A percentile compares a stretch with the other conserved stretches of the same genome.
Conservation (phyloP, 1,140 invertebrate genomes). For the Cydia amplana region DNA sequence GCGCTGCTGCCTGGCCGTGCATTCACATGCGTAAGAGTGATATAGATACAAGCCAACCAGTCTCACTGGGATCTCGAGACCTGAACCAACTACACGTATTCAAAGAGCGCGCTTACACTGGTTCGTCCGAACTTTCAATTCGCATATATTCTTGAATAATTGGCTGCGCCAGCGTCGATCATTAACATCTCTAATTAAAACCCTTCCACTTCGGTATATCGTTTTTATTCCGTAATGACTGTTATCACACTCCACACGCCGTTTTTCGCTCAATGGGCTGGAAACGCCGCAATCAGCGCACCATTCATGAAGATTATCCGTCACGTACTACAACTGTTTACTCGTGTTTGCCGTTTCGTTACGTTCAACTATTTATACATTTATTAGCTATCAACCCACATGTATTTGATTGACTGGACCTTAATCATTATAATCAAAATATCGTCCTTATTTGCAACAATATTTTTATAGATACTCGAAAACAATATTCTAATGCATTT, state of each 20-base stretch:
- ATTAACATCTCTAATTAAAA: conserved; percentile 64
- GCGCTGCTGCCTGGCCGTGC: conserved; percentile 60
- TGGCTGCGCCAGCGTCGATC: conserved; percentile 38
- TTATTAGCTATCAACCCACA: conserved; percentile 19
- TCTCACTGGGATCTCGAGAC: neutral
- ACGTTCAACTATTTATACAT: conserved; percentile 6
- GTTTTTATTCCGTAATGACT: conserved; percentile 51
- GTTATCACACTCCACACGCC: conserved; percentile 44
- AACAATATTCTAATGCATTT: too few relatives aligned
- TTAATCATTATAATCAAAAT: neutral
- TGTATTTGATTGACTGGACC: neutral
- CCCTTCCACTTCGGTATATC: conserved; percentile 58
- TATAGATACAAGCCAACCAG: neutral
- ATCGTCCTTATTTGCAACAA: too few relatives aligned
- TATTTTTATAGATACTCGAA: too few relatives aligned
- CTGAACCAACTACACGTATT: neutral
- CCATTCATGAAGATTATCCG: conserved; percentile 30
- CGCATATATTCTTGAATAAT: neutral
- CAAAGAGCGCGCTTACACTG: neutral
- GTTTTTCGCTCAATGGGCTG: conserved; percentile 39
- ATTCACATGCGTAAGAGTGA: neutral
- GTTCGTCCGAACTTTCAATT: neutral
- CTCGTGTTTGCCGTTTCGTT: conserved; percentile 25
- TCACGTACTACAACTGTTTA: conserved; percentile 22
- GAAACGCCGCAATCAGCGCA: conserved; percentile 32